A percentile compares a stretch with the other conserved stretches of the same genome.
phyloP scores from a whole-genome alignment of 2,113 vertebrate species.

The Sceloporus undulatus region DNA sequence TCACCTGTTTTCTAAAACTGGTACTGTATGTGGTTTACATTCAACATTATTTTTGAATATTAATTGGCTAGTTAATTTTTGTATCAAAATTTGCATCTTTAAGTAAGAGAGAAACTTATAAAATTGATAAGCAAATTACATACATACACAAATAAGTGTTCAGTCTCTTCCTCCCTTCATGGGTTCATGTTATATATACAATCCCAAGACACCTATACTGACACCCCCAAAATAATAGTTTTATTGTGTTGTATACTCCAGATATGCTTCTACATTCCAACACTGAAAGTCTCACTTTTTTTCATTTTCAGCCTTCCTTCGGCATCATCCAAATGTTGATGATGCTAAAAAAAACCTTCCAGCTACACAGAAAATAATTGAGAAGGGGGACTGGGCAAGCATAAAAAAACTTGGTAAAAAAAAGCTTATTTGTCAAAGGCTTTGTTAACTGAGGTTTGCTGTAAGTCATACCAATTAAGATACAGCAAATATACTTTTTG shows the following conservation, averaged over 20 bases:
- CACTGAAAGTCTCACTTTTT: too few species aligned
- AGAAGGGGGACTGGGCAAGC: not conserved
- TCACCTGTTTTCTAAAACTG: not conserved
- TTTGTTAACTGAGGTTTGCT: too few species aligned
- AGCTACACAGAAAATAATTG: too few species aligned
- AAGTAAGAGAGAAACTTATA: not conserved
- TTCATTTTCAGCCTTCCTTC: too few species aligned
- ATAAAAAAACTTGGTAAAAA: too few species aligned
- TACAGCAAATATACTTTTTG: not conserved
- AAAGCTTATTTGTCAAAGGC: too few species aligned
- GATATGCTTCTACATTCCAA: too few species aligned
- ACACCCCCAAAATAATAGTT: not conserved
- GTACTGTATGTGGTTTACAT: not conserved
- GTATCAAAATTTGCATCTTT: not conserved
- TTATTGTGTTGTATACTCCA: too few species aligned
- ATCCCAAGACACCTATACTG: not conserved
- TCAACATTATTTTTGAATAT: not conserved
- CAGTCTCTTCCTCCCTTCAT: not conserved
- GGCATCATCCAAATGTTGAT: too few species aligned
- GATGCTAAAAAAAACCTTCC: too few species aligned
- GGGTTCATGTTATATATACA: not conserved
- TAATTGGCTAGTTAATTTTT: not conserved
- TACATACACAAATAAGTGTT: not conserved
- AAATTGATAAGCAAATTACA: not conserved
- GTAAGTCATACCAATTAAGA: not conserved